These are phyloP conservation scores for Muscicapa adusta DNA, from an alignment of 2,113 vertebrate genomes.

Conservation along the genomic window DNA sequence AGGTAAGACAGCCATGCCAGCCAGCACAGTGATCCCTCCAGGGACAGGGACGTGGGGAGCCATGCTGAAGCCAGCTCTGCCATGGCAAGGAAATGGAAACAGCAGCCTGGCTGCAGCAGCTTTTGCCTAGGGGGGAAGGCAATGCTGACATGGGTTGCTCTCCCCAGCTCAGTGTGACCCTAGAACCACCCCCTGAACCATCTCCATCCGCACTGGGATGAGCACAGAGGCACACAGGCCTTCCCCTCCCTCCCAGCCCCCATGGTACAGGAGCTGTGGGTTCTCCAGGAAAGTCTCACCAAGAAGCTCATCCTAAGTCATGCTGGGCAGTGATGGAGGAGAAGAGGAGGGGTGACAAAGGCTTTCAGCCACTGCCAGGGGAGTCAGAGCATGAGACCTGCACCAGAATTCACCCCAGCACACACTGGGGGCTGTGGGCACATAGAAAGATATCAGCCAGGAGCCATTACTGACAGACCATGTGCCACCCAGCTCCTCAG, in stretches of 20 bases:
- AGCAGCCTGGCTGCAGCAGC: background rate
- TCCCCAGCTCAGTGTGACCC: fast-evolving
- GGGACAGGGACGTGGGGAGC: fast-evolving
- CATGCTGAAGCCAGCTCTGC: background rate
- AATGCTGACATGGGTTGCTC: background rate
- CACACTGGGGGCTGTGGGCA: background rate
- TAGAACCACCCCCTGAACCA: fast-evolving
- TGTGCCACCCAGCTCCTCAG: background rate
- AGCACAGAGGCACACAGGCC: background rate
- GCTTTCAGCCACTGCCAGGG: background rate
- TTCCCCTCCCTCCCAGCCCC: background rate
- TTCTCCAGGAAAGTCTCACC: background rate
- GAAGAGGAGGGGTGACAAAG: background rate
- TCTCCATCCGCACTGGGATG: fast-evolving
- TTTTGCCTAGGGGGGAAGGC: background rate
- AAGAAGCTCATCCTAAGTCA: background rate
- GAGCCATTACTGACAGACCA: background rate
- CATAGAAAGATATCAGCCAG: background rate
- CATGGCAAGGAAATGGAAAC: background rate
- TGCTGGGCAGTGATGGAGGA: background rate
- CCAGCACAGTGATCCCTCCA: fast-evolving
- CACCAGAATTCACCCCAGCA: background rate
- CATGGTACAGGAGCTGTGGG: fast-evolving
- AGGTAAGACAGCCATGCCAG: background rate
- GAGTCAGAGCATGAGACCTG: fast-evolving